A percentile compares a stretch with the other conserved stretches of the same genome.
Conservation (phyloP, 2,113 vertebrate genomes). For the Hemibagrus wyckioides region DNA sequence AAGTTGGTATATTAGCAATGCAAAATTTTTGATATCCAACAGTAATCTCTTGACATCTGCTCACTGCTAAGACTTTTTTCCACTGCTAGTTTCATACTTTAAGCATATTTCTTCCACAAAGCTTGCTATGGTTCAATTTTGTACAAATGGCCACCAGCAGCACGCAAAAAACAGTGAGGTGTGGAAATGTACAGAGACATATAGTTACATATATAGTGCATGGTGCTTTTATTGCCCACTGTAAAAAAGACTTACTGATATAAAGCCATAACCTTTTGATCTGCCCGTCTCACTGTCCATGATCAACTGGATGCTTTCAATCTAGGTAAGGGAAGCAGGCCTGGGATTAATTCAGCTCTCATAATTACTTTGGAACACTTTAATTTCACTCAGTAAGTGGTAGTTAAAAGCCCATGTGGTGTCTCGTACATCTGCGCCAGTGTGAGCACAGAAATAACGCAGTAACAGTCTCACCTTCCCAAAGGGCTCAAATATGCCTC, state of each 20-base stretch:
- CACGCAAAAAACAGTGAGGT: background rate
- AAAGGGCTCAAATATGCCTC: constrained; percentile 97
- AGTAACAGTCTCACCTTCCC: constrained; percentile 82
- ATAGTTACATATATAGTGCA: background rate
- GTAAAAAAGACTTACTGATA: constrained; percentile 80
- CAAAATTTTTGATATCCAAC: background rate
- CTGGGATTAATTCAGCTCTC: background rate
- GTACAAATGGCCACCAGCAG: background rate
- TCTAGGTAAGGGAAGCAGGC: constrained; percentile 70
- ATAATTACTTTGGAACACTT: background rate
- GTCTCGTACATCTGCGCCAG: background rate
- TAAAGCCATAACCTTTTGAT: constrained; percentile 98
- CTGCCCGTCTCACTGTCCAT: constrained; percentile 98
- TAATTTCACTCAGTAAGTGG: too few species aligned
- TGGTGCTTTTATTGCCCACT: background rate
- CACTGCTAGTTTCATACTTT: background rate
- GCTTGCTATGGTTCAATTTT: background rate
- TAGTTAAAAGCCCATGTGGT: background rate
- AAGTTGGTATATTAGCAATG: background rate
- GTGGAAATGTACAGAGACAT: background rate
- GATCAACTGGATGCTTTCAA: constrained; percentile 98
- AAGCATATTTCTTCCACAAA: background rate
- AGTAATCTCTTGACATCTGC: background rate
- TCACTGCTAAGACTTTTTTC: background rate
- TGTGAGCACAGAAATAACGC: background rate